These are phyloP conservation scores for Chamaetylas fuelleborni DNA, from an alignment of 2,113 vertebrate genomes.

Conservation along the genomic window DNA sequence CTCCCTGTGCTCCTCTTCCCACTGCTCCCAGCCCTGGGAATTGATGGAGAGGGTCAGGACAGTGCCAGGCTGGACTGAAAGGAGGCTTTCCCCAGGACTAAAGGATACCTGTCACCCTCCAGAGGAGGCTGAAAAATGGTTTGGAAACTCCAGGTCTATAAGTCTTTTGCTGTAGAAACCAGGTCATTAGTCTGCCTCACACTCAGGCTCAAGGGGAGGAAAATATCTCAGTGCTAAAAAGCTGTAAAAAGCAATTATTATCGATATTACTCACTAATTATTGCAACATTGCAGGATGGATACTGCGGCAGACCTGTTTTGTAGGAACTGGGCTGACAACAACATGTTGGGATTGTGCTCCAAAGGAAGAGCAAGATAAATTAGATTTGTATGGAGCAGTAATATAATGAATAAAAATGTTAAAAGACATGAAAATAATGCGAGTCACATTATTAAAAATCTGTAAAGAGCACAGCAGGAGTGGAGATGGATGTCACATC, in stretches of 20 bases:
- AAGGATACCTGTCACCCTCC: background rate
- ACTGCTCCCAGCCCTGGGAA: background rate
- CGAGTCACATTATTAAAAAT: background rate
- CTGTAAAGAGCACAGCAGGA: background rate
- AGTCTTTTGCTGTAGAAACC: background rate
- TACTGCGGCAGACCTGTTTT: background rate
- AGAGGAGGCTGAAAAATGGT: constrained; percentile 35
- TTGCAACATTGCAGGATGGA: background rate
- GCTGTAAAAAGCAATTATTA: background rate
- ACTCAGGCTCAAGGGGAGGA: background rate
- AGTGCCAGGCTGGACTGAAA: background rate
- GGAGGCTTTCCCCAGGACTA: background rate
- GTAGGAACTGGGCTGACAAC: background rate
- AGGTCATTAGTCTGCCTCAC: background rate
- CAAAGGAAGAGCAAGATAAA: background rate
- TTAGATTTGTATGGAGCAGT: background rate
- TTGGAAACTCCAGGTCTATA: background rate
- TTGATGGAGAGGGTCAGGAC: background rate
- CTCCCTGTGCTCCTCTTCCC: background rate
- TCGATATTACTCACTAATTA: background rate
- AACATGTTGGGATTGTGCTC: background rate
- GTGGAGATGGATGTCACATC: background rate
- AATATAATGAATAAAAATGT: background rate
- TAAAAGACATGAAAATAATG: constrained; percentile 10
- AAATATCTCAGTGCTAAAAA: background rate